Base-by-base conservation (phyloP, 2,797 vertebrate genomes). In the Aplochiton taeniatus region DNA sequence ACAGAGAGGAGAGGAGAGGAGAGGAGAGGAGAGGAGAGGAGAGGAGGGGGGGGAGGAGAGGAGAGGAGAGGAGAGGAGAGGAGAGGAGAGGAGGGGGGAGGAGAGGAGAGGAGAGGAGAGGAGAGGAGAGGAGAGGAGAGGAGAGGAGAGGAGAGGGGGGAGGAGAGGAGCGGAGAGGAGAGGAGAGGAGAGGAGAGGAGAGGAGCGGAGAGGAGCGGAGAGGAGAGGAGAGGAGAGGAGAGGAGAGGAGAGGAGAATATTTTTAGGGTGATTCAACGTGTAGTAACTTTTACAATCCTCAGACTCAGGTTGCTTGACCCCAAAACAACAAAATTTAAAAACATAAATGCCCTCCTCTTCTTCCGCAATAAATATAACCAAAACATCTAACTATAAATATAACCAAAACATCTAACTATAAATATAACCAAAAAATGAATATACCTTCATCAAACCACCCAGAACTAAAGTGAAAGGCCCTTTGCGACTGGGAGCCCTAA, bases 151-250 rank as follows among this genome's bases (percentile, higher is more conserved):
- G 19, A 16, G 60, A 58, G 42, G 17, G 42, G 17, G 42, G 16
- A 9, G 45, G 41, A 44, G 56, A 44, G 42, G 44, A 11, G 14
- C 4, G n/a, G 56, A 44, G 41, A 44, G n/a, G 10, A n/a, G 10
- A 16, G 46, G 57, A 45, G 16, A 59, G 16, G 19, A 44, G n/a
- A 31, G 19, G 49, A 51, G n/a, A n/a, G n/a, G n/a, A n/a, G 20
- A 94, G 57, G 57, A n/a, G n/a, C n/a, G 57, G 50, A 64, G 51
- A n/a, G 53, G 16, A 45, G 61, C 49, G 42, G 20, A 44, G 11
- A 44, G 50, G 16, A 47, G n/a, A 20, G 17, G 31, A 60, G 58
- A 47, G 44, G 43, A n/a, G 58, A 48, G 31, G 58, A 60, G 58
- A 14, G 45, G 9, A 48, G 58, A 60, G 44, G 41, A 46, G 44